Evolutionary conservation across 2,888 invertebrate genomes (phyloP).

Genomic region (Andrena camellia): DNA sequence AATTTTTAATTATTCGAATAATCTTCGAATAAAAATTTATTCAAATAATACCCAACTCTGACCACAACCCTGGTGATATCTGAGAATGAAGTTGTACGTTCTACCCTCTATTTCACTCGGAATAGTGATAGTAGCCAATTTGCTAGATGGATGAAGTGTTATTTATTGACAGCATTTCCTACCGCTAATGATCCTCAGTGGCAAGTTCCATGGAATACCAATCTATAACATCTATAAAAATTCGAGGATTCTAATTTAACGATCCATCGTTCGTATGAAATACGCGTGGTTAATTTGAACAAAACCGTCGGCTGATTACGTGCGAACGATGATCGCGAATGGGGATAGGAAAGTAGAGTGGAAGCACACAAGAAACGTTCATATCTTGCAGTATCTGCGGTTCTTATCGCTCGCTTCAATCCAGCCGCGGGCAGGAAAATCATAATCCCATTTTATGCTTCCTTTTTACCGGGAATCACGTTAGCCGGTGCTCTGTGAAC

Average conservation of each 20-base stretch:
- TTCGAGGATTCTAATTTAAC: neutral
- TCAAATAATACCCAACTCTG: too few species aligned
- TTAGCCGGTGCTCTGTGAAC: slow-evolving; percentile 15
- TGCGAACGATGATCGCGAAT: slow-evolving; percentile 20
- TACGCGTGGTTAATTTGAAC: neutral
- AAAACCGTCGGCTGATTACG: slow-evolving; percentile 25
- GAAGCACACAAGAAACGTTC: slow-evolving; percentile 14
- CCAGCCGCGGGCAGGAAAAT: slow-evolving; percentile 59
- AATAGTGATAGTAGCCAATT: too few species aligned
- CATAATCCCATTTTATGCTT: slow-evolving; percentile 57
- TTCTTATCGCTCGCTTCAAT: slow-evolving; percentile 52
- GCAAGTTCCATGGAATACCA: neutral
- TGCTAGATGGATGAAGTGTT: too few species aligned
- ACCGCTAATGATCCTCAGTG: neutral
- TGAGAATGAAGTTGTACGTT: too few species aligned
- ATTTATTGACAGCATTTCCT: too few species aligned
- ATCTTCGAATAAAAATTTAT: too few species aligned
- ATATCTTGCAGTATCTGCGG: neutral
- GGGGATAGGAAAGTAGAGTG: slow-evolving; percentile 42
- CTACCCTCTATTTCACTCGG: too few species aligned
- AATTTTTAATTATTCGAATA: too few species aligned
- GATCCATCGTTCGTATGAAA: neutral
- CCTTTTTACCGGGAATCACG: slow-evolving; percentile 54
- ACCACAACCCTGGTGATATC: too few species aligned
- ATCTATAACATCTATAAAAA: neutral